A percentile compares a stretch with the other conserved stretches of the same genome.
Conservation (phyloP, 1,140 invertebrate species). For the Musca vetustissima region DNA sequence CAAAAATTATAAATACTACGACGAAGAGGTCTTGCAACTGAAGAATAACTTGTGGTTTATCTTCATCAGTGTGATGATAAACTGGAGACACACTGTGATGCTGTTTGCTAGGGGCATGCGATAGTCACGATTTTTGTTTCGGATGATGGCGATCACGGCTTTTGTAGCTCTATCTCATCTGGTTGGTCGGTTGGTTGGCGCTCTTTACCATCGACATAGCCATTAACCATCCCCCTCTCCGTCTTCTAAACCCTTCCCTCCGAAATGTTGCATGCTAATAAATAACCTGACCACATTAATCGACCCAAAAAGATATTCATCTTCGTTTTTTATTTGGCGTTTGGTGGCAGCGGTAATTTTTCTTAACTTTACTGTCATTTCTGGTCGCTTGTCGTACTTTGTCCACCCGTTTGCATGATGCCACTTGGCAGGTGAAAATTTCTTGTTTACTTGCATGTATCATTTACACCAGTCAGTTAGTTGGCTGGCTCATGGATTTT, state of each 20-base stretch:
- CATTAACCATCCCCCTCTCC: too few species aligned
- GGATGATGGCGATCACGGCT: neutral
- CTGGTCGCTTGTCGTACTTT: neutral
- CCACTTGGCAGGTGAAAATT: slow-evolving; percentile 21
- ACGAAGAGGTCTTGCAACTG: too few species aligned
- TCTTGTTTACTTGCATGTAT: slow-evolving; percentile 15
- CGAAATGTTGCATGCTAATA: neutral
- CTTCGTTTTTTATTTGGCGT: neutral
- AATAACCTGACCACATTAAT: slow-evolving; percentile 18
- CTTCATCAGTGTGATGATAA: neutral
- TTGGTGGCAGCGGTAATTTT: too few species aligned
- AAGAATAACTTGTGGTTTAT: neutral
- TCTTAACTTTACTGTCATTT: too few species aligned
- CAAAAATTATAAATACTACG: slow-evolving; percentile 10
- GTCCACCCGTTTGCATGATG: neutral
- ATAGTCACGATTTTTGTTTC: slow-evolving; percentile 15
- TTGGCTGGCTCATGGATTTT: too few species aligned
- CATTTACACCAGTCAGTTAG: slow-evolving; percentile 6
- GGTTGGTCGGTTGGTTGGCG: neutral
- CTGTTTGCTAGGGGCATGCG: neutral
- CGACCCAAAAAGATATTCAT: slow-evolving; percentile 20
- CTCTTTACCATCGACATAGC: neutral
- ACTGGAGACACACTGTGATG: slow-evolving; percentile 11
- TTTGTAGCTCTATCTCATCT: neutral
- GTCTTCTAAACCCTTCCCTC: neutral